Evolutionary conservation across 1,140 invertebrate species (phyloP), one percentile per base, ranked within the genome.

Genomic region (Medauroidea extradentata): DNA sequence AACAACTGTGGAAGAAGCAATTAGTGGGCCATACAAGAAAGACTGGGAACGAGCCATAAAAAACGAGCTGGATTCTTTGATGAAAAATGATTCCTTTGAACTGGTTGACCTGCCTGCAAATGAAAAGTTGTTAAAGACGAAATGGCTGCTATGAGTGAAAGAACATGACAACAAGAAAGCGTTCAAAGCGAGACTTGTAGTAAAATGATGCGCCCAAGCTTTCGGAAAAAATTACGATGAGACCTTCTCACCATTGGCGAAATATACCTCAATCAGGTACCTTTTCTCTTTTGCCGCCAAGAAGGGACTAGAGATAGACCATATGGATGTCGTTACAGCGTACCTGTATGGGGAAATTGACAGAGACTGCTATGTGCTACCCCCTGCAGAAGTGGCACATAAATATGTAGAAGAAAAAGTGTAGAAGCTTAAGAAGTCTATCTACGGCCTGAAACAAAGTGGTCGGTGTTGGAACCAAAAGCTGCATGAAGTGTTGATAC

Each of bases 301-400:
- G 18, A 55, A 68, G 50, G 64, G 67, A 52, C 61, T 74, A n/a
- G 48, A 68, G 14, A 61, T 75, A 0, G 52, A 58, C 7, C 69
- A 75, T 29, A 61, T 74, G 43, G 70, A 78, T 63, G 65, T 75
- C 5, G 63, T 60, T 56, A 71, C 69, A 3, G 72, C 73, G 3
- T 78, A 75, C 49, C 57, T 78, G 27, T 69, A 77, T 65, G 72
- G 71, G 24, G 52, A 66, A 3, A 60, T 77, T 39, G 62, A 76
- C 3, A 70, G 77, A 63, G 65, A 69, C 51, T 66, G 76, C 13
- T 76, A 70, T 53, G 76, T 77, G 11, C 29, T 34, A 34, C 4
- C 29, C 11, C 29, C 29, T 11, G 29, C 29, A 7, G 29, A 34
- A 34, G 67, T 62, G 63, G 61, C 64, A 57, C 29, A 34, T 34